Base-by-base conservation (phyloP, 2,888 invertebrate species). In the Zonitis immaculata region DNA sequence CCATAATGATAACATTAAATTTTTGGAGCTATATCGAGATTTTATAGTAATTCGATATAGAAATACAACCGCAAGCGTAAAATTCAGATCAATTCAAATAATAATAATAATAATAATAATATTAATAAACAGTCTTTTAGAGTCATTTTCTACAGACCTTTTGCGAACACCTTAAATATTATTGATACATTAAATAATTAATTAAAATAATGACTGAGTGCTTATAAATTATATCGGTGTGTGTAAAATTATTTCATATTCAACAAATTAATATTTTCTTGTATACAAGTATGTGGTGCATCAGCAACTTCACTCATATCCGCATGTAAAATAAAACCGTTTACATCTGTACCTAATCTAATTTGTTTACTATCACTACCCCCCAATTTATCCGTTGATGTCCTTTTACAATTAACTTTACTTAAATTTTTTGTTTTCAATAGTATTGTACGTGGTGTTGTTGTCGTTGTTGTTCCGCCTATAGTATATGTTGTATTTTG, bases 271-370 rank as follows among this genome's bases (percentile, higher is more conserved):
- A 69, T 67, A 58, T 69, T 69, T 58, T 67, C 69, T 59, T 67
- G 70, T 51, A 70, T 63, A 54, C 64, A 63, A 54, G 65, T 67
- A 52, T 66, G 63, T 22, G 67, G 67, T 43, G 68, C 63, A 43
- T 72, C 70, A 44, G 67, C 66, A 39, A 59, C 54, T 55, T 73
- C 72, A 53, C 69, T 68, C 47, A 71, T 66, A 52, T 72, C 72
- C 28, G 72, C 64, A 57, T 73, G 71, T 32, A 72, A 59, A 53
- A 73, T 67, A 60, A 71, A 71, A 18, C 70, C 71, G 54, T 72
- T 72, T 39, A 71, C 65, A 54, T 69, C 70, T 30, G 65, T 51
- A 27, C 62, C 52, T 51, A 69, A 58, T 56, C 70, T 66, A 54
- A 68, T 64, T 57, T 69, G 70, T 66, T 74, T 73, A 56, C 61